Conservation (phyloP, 2,888 invertebrate genomes). For the Philereme vetulata region DNA sequence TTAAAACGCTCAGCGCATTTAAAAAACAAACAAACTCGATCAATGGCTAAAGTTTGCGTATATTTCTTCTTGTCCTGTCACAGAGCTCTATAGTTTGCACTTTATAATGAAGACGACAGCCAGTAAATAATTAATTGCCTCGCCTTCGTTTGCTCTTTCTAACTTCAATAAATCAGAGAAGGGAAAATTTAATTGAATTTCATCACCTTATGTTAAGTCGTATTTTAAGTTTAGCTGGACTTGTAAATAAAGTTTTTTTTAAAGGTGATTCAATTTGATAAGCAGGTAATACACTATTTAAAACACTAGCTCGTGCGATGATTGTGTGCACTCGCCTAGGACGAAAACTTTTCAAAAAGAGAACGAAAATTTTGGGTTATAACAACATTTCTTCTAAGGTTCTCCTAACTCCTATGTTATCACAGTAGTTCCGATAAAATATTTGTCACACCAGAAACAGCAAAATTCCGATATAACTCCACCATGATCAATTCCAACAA, state of each 20-base stretch:
- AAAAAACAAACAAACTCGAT: constrained; percentile 43
- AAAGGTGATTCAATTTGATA: too few relatives aligned
- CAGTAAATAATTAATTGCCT: constrained; percentile 39
- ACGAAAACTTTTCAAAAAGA: too few relatives aligned
- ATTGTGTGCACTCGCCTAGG: too few relatives aligned
- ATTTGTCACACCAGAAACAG: constrained; percentile 24
- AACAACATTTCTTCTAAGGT: too few relatives aligned
- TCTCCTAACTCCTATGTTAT: not conserved
- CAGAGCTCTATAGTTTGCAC: constrained; percentile 35
- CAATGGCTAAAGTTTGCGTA: constrained; percentile 41
- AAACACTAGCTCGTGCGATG: too few relatives aligned
- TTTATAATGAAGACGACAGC: constrained; percentile 48
- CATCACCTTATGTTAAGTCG: not conserved
- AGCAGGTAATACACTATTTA: too few relatives aligned
- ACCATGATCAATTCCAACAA: too few relatives aligned
- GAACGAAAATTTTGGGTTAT: too few relatives aligned
- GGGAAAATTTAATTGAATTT: constrained; percentile 16
- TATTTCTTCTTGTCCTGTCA: constrained; percentile 35
- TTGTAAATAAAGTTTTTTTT: too few relatives aligned
- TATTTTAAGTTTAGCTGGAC: not conserved
- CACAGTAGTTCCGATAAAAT: constrained; percentile 30
- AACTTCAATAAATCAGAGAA: constrained; percentile 46
- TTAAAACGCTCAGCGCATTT: constrained; percentile 27
- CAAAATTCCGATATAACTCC: too few relatives aligned
- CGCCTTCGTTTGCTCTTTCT: constrained; percentile 47